Evolutionary conservation across 2,797 vertebrate genomes (phyloP), one percentile per base, ranked within the genome.

Genomic region (Pogoniulus pusillus): DNA sequence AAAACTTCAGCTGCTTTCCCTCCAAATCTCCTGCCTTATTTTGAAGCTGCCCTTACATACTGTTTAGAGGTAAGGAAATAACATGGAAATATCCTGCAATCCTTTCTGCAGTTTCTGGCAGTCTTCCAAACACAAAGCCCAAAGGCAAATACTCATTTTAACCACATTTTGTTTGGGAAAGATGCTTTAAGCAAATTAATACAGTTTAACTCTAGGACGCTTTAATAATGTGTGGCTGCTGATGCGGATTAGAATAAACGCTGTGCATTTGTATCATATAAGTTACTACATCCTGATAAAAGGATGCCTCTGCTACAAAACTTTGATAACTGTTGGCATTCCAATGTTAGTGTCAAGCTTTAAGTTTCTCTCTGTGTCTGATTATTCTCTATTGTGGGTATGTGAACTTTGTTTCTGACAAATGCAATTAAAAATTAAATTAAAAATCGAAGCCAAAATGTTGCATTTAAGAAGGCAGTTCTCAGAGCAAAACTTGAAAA

Each of bases 101-200:
- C 55, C 55, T 69, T 94, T 95, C 90, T 82, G 51, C 47, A 17
- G 23, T 89, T 70, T 68, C 76, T 96, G 89, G 89, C 79, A 78
- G 69, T 54, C 83, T 91, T 89, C 83, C 87, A 94, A 79, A 78
- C 71, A 41, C n/a, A 89, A 73, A 87, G 64, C 88, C 79, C 74
- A 79, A 77, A 95, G 88, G 82, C 85, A 93, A 89, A 94, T 69
- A 84, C 13, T 93, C 75, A 77, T 94, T 91, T 96, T 85, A 90
- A 91, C 79, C 63, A 86, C 85, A 89, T 93, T 96, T 87, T 91
- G 89, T 95, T 94, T 59, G 74, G 88, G 92, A 94, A 65, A 90
- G 65, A 74, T 83, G 69, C 71, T 95, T 95, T 84, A 76, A 95
- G 72, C 77, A 94, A 95, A 93, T 92, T 77, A 93, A 94, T 83